Evolutionary conservation across 92 coral and sea anemone genomes (phyloP).

Genomic region (Zoanthus sociatus): DNA sequence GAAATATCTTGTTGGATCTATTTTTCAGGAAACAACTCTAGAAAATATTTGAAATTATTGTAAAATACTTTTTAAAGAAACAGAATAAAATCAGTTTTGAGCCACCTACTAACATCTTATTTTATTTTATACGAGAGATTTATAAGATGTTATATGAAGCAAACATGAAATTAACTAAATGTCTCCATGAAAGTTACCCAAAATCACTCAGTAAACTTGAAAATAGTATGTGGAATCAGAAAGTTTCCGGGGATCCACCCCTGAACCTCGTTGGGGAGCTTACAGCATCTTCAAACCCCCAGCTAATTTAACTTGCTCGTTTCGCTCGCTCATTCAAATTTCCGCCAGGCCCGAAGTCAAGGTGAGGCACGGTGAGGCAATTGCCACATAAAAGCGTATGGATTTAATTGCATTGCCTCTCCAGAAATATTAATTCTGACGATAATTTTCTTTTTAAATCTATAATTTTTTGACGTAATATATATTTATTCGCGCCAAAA

Average conservation of each 20-base stretch:
- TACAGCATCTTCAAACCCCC: neutral
- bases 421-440: neutral
- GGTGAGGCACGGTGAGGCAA: slow-evolving; percentile 5
- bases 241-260: neutral
- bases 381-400: slow-evolving; percentile 5
- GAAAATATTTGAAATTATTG: slow-evolving; percentile 3
- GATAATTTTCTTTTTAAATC: neutral
- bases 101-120: slow-evolving; percentile 7
- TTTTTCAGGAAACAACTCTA: slow-evolving; percentile 3
- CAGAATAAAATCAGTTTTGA: slow-evolving; percentile 6
- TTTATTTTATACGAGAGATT: slow-evolving; percentile 4
- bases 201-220: neutral
- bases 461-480: neutral
- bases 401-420: slow-evolving; percentile 1
- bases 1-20: slow-evolving; percentile 6
- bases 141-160: slow-evolving; percentile 6
- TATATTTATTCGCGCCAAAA: neutral
- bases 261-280: neutral
- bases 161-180: neutral
- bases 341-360: neutral
- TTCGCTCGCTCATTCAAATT: slow-evolving; percentile 5
- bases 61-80: slow-evolving; percentile 3
- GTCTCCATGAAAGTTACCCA: neutral
- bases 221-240: neutral
- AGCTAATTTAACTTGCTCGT: slow-evolving; percentile 4